Evolutionary conservation across 2,888 invertebrate species (phyloP), one percentile per base, ranked within the genome.

Genomic region (Cheilosia vernalis): DNA sequence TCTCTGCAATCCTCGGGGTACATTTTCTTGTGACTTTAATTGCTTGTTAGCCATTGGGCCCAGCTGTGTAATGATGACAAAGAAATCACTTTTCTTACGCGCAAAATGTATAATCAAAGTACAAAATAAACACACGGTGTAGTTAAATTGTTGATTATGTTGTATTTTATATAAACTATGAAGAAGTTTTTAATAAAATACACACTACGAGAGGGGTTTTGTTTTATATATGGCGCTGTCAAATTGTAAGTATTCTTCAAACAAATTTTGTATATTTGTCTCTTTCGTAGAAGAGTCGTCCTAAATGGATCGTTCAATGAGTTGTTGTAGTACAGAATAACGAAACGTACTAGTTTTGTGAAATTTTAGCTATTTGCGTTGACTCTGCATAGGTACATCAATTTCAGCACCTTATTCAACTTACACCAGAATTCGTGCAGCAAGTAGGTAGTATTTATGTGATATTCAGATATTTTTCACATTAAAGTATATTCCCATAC

Each of bases 41-140:
- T 85, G 80, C 72, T 72, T 85, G 72, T 67, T 81, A 63, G 85
- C 84, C 84, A 81, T 85, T 56, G 55, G 55, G 56, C 51, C 66
- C 67, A 76, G 66, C 66, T 76, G 58, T 79, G n/a, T 40, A 30
- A 33, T 47, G 27, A 51, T 56, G 33, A 61, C 55, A 67, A 80
- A 76, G 55, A 67, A 66, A 42, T 53, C 47, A 53, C 66, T 40
- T 30, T 70, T 56, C 42, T 42, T 7, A 15, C n/a, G 6, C 63
- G 13, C n/a, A 7, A 40, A 56, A 47, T 70, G 10, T 4, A 30
- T 19, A 55, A 63, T 15, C 10, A 58, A 69, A 49, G n/a, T 5
- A 30, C 3, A 40, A 49, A 56, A 40, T n/a, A 61, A 13, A 19
- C 17, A 15, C 13, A 58, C 17, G 49, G 1, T 37, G 10, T 21